phyloP scores from a whole-genome alignment of 1,140 invertebrate species.

The Aethina tumida region DNA sequence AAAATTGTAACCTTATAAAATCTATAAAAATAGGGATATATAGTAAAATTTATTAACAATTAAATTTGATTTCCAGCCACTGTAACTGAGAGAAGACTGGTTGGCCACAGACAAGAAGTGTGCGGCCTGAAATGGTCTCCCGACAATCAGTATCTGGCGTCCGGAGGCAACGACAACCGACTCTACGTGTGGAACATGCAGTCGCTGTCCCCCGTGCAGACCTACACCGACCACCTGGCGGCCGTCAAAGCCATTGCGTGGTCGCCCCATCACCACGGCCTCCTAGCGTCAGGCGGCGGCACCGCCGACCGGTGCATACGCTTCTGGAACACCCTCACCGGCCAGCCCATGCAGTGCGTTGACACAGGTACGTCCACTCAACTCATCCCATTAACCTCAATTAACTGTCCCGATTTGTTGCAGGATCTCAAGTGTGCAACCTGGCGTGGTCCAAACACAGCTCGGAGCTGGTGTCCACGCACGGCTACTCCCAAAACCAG shows the following conservation, averaged over 20 bases:
- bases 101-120: slow-evolving; percentile 93
- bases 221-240: slow-evolving; percentile 94
- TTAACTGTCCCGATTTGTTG: slow-evolving; percentile 4
- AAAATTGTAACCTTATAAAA: too few species aligned
- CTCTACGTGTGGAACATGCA: slow-evolving; percentile 97
- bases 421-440: slow-evolving; percentile 96
- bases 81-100: slow-evolving; percentile 66
- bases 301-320: slow-evolving; percentile 96
- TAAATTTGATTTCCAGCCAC: slow-evolving; percentile 44
- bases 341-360: slow-evolving; percentile 96
- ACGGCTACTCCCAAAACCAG: slow-evolving; percentile 99
- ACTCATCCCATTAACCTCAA: not conserved
- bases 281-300: slow-evolving; percentile 94
- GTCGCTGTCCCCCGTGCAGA: slow-evolving; percentile 81
- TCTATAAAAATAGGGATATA: too few species aligned
- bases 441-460: slow-evolving; percentile 99
- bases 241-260: slow-evolving; percentile 99
- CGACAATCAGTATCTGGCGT: slow-evolving; percentile 95
- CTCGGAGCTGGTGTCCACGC: slow-evolving; percentile 95
- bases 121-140: slow-evolving; percentile 99
- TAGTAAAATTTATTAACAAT: too few species aligned
- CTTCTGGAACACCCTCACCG: slow-evolving; percentile 99
- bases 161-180: slow-evolving; percentile 98
- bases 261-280: slow-evolving; percentile 98
- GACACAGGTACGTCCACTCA: slow-evolving; percentile 63